These are phyloP conservation scores for Epinotia bilunana DNA, from an alignment of 2,888 invertebrate genomes.

Conservation along the genomic window DNA sequence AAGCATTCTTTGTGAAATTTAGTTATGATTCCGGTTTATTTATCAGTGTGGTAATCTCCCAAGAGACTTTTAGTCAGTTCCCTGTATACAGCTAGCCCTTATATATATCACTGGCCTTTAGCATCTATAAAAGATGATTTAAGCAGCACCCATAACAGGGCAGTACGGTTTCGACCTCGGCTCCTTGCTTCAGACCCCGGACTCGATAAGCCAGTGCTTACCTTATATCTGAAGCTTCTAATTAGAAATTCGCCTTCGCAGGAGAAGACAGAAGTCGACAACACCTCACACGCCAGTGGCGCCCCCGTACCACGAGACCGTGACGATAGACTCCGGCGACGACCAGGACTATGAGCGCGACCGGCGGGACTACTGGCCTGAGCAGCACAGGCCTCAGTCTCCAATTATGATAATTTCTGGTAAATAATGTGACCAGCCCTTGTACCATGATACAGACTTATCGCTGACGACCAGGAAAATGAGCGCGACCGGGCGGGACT, in stretches of 20 bases:
- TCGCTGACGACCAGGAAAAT: slow-evolving; percentile 45
- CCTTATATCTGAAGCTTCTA: background rate
- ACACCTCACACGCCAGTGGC: slow-evolving; percentile 89
- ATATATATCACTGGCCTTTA: too few species aligned
- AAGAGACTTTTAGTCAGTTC: too few species aligned
- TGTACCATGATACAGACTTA: background rate
- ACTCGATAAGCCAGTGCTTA: background rate
- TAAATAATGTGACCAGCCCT: slow-evolving; percentile 46
- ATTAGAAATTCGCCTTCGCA: slow-evolving; percentile 47
- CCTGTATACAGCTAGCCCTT: too few species aligned
- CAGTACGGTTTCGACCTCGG: too few species aligned
- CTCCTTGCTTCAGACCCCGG: too few species aligned
- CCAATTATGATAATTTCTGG: slow-evolving; percentile 78
- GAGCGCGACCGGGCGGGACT: slow-evolving; percentile 67
- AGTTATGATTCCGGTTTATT: too few species aligned
- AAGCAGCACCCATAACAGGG: too few species aligned
- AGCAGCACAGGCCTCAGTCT: slow-evolving; percentile 64
- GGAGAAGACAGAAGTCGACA: slow-evolving; percentile 74
- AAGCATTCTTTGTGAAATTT: background rate
- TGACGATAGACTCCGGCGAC: slow-evolving; percentile 77
- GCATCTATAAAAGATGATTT: too few species aligned
- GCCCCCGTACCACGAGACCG: slow-evolving; percentile 84
- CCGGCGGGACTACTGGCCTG: slow-evolving; percentile 75
- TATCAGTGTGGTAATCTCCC: too few species aligned
- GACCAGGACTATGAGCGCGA: slow-evolving; percentile 72